phyloP scores from a whole-genome alignment of 1,140 invertebrate species.

The Drosophila nigrodunni region DNA sequence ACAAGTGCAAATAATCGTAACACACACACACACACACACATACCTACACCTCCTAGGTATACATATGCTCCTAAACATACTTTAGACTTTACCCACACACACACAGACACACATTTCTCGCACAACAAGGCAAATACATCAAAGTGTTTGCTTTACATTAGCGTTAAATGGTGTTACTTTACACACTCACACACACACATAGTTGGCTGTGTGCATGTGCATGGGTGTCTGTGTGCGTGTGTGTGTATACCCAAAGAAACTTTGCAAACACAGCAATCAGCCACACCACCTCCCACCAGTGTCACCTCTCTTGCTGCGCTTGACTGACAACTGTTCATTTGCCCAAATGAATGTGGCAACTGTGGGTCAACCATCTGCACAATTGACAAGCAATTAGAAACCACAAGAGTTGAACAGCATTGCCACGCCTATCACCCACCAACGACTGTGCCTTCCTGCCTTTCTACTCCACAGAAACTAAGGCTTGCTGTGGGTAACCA shows the following conservation, averaged over 20 bases:
- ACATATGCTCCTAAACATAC: conserved; percentile 31
- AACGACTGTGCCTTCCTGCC: not conserved
- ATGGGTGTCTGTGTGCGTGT: not conserved
- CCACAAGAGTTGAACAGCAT: conserved; percentile 37
- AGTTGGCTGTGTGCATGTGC: no score
- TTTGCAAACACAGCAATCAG: conserved; percentile 57
- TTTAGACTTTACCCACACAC: conserved; percentile 2
- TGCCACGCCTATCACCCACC: not conserved
- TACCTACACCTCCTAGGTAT: conserved; percentile 29
- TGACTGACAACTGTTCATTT: conserved; percentile 36
- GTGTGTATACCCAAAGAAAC: conserved; percentile 43
- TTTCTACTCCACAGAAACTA: not conserved
- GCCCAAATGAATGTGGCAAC: conserved; percentile 49
- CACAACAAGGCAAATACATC: conserved; percentile 76
- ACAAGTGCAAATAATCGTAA: conserved; percentile 55
- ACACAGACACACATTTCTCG: conserved; percentile 2
- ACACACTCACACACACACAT: conserved; percentile 48
- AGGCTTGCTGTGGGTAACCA: not conserved
- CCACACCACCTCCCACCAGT: no score
- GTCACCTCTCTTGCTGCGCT: conserved; percentile 37
- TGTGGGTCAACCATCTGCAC: conserved; percentile 15
- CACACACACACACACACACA: conserved; percentile 42
- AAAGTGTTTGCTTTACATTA: conserved; percentile 80
- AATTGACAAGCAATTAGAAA: conserved; percentile 68
- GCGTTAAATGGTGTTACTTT: conserved; percentile 81